A percentile compares a stretch with the other conserved stretches of the same genome.
These are phyloP conservation scores for Leucoraja erinaceus DNA, from an alignment of 2,113 vertebrate genomes.

Conservation along the genomic window DNA sequence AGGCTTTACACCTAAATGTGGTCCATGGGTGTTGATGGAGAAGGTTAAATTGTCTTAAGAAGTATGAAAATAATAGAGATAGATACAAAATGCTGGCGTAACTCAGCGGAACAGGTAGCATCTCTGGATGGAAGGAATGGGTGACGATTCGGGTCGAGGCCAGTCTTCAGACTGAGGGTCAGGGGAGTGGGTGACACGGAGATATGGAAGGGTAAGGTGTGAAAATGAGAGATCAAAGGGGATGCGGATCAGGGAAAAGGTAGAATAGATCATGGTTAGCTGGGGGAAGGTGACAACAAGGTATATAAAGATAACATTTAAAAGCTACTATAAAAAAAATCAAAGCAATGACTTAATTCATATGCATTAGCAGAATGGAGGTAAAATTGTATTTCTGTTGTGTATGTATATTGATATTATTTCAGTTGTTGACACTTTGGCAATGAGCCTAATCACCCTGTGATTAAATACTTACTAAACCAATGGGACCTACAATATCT, in stretches of 20 bases:
- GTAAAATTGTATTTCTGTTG: not conserved
- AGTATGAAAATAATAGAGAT: not conserved
- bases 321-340: not conserved
- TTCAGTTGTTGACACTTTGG: constrained; percentile 37
- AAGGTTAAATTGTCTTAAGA: not conserved
- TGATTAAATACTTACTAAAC: constrained; percentile 69
- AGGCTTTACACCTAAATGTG: not conserved
- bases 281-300: too few relatives aligned
- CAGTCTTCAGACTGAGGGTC: too few relatives aligned
- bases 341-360: not conserved
- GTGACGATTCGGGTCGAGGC: too few relatives aligned
- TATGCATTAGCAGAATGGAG: not conserved
- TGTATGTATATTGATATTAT: not conserved
- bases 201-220: too few relatives aligned
- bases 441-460: constrained; percentile 48
- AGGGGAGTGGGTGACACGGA: too few relatives aligned
- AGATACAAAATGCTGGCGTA: too few relatives aligned
- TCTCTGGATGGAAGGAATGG: too few relatives aligned
- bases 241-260: too few relatives aligned
- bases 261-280: too few relatives aligned
- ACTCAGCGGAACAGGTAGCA: too few relatives aligned
- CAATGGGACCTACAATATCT: constrained; percentile 76
- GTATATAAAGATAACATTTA: too few relatives aligned
- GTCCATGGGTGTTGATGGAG: not conserved
- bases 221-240: too few relatives aligned